A percentile compares a stretch with the other conserved stretches of the same genome.
These are phyloP conservation scores for Aelia acuminata DNA, from an alignment of 2,888 invertebrate genomes.

Conservation along the genomic window DNA sequence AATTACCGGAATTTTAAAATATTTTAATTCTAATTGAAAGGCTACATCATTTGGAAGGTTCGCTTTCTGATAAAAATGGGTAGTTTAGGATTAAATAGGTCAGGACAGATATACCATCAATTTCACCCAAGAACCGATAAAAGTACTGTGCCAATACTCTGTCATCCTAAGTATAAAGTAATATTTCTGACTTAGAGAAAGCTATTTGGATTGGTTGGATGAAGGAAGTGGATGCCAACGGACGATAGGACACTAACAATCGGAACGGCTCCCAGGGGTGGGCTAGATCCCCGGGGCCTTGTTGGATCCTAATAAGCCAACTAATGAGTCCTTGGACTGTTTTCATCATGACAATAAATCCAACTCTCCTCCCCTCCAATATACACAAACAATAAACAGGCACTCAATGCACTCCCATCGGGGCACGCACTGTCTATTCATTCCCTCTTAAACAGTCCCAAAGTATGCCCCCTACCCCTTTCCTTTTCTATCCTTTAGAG, in stretches of 20 bases:
- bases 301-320: constrained; percentile 35
- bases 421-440: constrained; percentile 15
- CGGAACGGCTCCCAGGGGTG: neutral
- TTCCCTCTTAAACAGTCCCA: neutral
- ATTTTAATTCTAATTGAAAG: too few species aligned
- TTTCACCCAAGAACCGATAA: too few species aligned
- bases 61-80: too few species aligned
- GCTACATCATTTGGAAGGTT: too few species aligned
- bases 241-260: neutral
- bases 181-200: too few species aligned
- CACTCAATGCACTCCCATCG: constrained; percentile 28
- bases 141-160: too few species aligned
- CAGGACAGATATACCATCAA: too few species aligned
- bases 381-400: constrained; percentile 28
- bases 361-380: constrained; percentile 18
- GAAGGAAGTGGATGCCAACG: neutral
- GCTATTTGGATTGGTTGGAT: neutral
- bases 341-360: constrained; percentile 35
- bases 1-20: too few species aligned
- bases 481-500: neutral
- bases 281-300: neutral
- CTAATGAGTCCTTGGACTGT: constrained; percentile 35
- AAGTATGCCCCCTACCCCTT: neutral
- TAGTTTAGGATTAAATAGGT: too few species aligned
- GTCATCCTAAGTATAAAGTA: too few species aligned